A percentile compares a stretch with the other conserved stretches of the same genome.
Conservation (phyloP, 2,888 invertebrate genomes). For the Phrixothrix hirtus region DNA sequence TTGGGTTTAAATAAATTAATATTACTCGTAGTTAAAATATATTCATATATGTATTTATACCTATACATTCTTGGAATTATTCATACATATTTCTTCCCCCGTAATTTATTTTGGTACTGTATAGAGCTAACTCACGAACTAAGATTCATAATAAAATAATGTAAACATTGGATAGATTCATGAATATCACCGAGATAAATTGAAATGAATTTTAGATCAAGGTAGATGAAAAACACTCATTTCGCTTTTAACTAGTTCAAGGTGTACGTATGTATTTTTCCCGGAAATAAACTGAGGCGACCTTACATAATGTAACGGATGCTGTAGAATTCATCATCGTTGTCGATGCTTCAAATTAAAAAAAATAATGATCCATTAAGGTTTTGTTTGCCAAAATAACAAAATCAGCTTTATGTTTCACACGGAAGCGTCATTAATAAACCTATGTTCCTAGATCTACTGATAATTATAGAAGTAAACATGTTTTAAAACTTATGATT, state of each 20-base stretch:
- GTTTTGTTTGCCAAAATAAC: slow-evolving; percentile 48
- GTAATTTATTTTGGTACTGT: no score
- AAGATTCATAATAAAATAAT: slow-evolving; percentile 6
- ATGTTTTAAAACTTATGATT: slow-evolving; percentile 8
- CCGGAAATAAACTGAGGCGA: slow-evolving; percentile 11
- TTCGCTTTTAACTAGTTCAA: slow-evolving; percentile 37
- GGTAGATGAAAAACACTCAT: slow-evolving; percentile 34
- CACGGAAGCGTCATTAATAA: slow-evolving; percentile 50
- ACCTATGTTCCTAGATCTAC: slow-evolving; percentile 44
- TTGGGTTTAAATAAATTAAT: no score
- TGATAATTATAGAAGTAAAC: no score
- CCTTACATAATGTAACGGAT: slow-evolving; percentile 14
- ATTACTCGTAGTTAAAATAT: no score
- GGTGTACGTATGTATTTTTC: slow-evolving; percentile 19
- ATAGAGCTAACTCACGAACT: no score
- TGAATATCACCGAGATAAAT: slow-evolving; percentile 12
- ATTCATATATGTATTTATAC: no score
- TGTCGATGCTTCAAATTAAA: slow-evolving; percentile 33
- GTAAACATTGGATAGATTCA: slow-evolving; percentile 20
- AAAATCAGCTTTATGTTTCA: slow-evolving; percentile 42
- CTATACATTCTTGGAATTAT: no score
- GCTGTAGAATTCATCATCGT: slow-evolving; percentile 16
- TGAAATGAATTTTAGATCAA: slow-evolving; percentile 37
- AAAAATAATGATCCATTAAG: slow-evolving; percentile 43
- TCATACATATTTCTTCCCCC: no score